A percentile compares a stretch with the other conserved stretches of the same genome.
phyloP scores from a whole-genome alignment of 2,888 invertebrate genomes.

The Anarsia innoxiella region DNA sequence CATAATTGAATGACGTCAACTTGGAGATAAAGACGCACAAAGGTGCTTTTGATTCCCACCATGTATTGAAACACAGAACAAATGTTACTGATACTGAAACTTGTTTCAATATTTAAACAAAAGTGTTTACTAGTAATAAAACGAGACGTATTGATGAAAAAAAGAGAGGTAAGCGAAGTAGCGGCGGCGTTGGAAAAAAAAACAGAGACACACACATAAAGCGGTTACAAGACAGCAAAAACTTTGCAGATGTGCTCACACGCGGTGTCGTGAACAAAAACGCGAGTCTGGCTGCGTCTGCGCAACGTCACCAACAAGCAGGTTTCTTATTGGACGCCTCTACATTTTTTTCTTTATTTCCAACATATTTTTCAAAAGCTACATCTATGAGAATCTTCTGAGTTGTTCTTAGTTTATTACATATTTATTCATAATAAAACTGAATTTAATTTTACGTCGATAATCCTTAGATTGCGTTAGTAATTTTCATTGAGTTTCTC shows the following conservation, averaged over 20 bases:
- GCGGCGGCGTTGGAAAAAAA: slow-evolving; percentile 45
- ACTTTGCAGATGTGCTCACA: slow-evolving; percentile 63
- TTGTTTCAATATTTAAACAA: not conserved
- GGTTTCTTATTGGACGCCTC: slow-evolving; percentile 24
- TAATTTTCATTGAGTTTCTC: too few relatives aligned
- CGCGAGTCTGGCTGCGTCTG: slow-evolving; percentile 30
- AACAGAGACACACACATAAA: slow-evolving; percentile 35
- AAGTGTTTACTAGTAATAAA: slow-evolving; percentile 14
- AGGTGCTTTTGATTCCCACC: too few relatives aligned
- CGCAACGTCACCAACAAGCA: slow-evolving; percentile 27
- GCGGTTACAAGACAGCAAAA: too few relatives aligned
- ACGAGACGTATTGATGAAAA: slow-evolving; percentile 26
- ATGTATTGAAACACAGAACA: slow-evolving; percentile 1
- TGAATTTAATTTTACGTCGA: too few relatives aligned
- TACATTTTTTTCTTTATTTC: slow-evolving; percentile 14
- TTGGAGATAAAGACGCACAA: too few relatives aligned
- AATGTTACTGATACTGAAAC: not conserved
- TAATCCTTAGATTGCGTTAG: too few relatives aligned
- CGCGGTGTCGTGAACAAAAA: slow-evolving; percentile 52
- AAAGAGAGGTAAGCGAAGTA: slow-evolving; percentile 38
- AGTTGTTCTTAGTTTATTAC: too few relatives aligned
- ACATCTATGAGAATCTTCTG: slow-evolving; percentile 4
- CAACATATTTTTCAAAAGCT: slow-evolving; percentile 4
- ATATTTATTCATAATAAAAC: too few relatives aligned
- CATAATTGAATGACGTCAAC: too few relatives aligned